Evolutionary conservation across 1,140 invertebrate genomes (phyloP), one percentile per base, ranked within the genome.

Genomic region (Trachelipus rathkii): DNA sequence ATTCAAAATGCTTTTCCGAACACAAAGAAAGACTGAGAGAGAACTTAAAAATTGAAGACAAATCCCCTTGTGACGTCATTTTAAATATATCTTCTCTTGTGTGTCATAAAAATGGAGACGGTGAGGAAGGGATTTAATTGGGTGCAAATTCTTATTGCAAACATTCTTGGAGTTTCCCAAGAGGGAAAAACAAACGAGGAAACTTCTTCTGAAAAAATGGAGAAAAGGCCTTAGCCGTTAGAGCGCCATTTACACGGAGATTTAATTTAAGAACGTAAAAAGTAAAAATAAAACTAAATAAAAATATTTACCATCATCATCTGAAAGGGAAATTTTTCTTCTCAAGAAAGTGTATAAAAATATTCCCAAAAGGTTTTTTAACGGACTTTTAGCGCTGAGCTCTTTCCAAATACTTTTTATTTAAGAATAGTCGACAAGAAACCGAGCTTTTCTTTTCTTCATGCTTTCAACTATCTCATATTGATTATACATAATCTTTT

Each of bases 141-240:
- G 50, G 50, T 19, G 50, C 50, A 60, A 60, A 60, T 60, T 60
- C 50, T 60, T 60, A 60, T 60, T 60, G 50, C 50, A 60, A 60
- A 60, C 50, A 60, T 60, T 60, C 50, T 15, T 15, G 11, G 2
- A 13, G 50, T 4, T 60, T 60, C 50, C 50, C 50, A 8, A 60
- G 50, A 60, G 50, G 8, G 1, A 19, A 19, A 60, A 60, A 60
- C 19, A 13, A 19, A 13, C 19, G 19, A 60, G 19, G 8, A 60
- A 60, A 33, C 33, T 60, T 60, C 8, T 0, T 4, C 50, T 3
- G 11, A 60, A 60, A 60, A 60, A 33, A 60, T 60, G 11, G 50
- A 3, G 50, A 60, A 13, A 8, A 60, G 1, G 50, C 4, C 19
- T 60, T 60, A 13, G 11, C 11, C 50, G 19, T 60, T 60, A 60